Conservation (phyloP, 2,113 vertebrate species). For the Leucoraja erinaceus region DNA sequence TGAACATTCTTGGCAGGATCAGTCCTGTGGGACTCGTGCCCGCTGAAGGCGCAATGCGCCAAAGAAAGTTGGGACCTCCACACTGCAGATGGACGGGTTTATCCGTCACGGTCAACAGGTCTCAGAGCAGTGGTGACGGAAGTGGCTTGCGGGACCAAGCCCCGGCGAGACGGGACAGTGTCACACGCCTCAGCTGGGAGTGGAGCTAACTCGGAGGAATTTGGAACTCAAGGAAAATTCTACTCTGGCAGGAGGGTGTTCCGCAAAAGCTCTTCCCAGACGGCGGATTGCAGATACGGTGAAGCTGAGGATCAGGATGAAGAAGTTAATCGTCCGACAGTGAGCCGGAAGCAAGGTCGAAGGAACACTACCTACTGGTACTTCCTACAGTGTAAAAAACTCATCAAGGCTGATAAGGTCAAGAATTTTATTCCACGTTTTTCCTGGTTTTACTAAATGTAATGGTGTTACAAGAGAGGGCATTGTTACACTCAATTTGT, state of each 20-base stretch:
- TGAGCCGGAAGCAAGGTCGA: constrained; percentile 42
- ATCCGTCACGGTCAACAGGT: neutral
- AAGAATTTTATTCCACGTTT: neutral
- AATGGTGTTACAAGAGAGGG: neutral
- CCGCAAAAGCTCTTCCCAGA: constrained; percentile 55
- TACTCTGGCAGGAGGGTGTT: constrained; percentile 64
- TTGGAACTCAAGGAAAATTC: constrained; percentile 54
- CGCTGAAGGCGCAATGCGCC: neutral
- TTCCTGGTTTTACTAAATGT: neutral
- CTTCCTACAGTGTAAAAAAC: constrained; percentile 75
- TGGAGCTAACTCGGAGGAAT: constrained; percentile 45
- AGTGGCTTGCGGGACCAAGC: neutral
- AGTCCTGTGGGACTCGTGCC: neutral
- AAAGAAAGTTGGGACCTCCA: neutral
- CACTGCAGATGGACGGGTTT: neutral
- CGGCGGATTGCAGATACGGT: constrained; percentile 51
- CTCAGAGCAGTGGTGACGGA: neutral
- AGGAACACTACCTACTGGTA: constrained; percentile 84
- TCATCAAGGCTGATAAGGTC: constrained; percentile 78
- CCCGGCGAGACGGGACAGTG: no score
- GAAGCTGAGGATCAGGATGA: constrained; percentile 44
- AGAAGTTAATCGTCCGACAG: constrained; percentile 15
- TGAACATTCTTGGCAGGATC: neutral
- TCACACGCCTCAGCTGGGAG: neutral
- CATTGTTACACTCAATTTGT: neutral